Conservation (phyloP, 2,797 vertebrate species). For the Eptatretus atami region DNA sequence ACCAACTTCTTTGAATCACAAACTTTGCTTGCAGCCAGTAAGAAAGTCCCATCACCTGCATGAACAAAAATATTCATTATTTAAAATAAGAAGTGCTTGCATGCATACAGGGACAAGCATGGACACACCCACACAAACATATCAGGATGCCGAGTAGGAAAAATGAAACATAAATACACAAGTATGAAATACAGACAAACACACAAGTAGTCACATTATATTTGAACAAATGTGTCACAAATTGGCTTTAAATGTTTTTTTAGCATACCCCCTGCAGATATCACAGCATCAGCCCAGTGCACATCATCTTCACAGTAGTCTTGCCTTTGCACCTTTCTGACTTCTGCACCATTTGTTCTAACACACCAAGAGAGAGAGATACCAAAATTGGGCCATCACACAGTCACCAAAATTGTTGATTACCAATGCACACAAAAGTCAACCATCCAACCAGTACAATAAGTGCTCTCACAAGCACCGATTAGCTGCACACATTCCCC, state of each 20-base stretch:
- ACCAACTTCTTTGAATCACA: conserved; percentile 64
- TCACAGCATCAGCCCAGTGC: conserved; percentile 64
- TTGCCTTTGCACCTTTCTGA: conserved; percentile 49
- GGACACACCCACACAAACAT: no score
- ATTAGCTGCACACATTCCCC: no score
- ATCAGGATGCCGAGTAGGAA: no score
- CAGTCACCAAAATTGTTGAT: no score
- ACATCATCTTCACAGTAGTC: conserved; percentile 63
- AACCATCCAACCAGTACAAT: no score
- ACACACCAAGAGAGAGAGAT: neutral
- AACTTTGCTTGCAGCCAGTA: conserved; percentile 83
- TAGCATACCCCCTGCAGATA: conserved; percentile 62
- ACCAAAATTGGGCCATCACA: neutral
- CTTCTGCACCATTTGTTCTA: conserved; percentile 46
- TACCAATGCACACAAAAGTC: no score
- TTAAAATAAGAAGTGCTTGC: no score
- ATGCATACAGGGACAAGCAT: no score
- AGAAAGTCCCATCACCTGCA: conserved; percentile 81
- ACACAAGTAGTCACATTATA: neutral
- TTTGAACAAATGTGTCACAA: no score
- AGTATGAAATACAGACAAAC: neutral
- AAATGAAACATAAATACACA: neutral
- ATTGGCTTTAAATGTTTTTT: no score
- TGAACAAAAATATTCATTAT: no score
- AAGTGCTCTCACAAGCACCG: no score